Conservation (phyloP, 2,797 vertebrate genomes). For the Euthynnus affinis region DNA sequence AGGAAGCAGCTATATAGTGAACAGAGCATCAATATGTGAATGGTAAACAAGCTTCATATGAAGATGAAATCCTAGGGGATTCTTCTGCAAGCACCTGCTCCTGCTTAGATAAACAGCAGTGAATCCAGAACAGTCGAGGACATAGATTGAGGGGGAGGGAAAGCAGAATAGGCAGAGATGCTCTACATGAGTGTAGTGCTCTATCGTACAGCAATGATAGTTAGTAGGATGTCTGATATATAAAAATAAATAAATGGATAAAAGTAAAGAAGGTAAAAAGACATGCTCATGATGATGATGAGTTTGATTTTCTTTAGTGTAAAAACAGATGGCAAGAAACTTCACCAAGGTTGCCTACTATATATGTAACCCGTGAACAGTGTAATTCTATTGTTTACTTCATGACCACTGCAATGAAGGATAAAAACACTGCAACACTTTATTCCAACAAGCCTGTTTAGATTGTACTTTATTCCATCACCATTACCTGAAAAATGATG, state of each 20-base stretch:
- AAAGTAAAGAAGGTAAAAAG: no score
- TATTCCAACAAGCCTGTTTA: no score
- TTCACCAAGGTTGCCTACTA: slow-evolving; percentile 16
- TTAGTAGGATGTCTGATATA: slow-evolving; percentile 28
- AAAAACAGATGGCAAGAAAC: not conserved
- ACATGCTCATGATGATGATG: no score
- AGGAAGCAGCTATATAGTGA: slow-evolving; percentile 33
- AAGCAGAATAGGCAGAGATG: slow-evolving; percentile 9
- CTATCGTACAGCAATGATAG: slow-evolving; percentile 35
- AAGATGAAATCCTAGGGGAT: slow-evolving; percentile 67
- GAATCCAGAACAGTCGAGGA: slow-evolving; percentile 61
- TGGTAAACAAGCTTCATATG: slow-evolving; percentile 61
- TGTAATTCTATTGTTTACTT: no score
- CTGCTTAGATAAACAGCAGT: slow-evolving; percentile 66
- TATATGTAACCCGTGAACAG: not conserved
- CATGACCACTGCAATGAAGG: no score
- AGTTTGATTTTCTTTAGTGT: not conserved
- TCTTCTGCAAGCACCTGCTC: slow-evolving; percentile 57
- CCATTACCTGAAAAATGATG: no score
- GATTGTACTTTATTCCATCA: no score
- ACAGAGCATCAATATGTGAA: slow-evolving; percentile 44
- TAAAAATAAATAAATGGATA: no score
- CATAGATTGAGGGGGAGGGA: slow-evolving; percentile 30
- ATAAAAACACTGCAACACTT: no score
- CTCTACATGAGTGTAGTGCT: slow-evolving; percentile 26